Conservation (phyloP, 2,113 vertebrate species). For the Herpailurus yagouaroundi region DNA sequence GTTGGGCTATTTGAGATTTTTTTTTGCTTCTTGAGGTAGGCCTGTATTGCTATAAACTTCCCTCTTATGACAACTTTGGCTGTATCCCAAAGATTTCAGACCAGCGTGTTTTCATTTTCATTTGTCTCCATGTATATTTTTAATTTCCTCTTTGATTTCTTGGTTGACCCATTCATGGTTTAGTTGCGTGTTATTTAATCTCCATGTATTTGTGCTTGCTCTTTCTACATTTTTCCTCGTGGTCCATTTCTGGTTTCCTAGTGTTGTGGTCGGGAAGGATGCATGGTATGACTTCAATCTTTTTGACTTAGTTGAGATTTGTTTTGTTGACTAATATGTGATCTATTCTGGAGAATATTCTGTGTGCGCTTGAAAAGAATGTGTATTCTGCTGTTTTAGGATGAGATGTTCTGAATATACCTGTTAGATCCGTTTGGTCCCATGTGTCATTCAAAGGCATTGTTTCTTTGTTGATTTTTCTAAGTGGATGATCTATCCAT, state of each 20-base stretch:
- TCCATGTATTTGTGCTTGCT: neutral
- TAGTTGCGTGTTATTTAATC: neutral
- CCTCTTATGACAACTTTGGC: neutral
- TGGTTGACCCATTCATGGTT: neutral
- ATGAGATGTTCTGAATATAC: neutral
- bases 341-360: neutral
- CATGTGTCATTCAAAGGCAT: neutral
- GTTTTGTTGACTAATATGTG: neutral
- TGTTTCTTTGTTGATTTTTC: neutral
- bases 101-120: neutral
- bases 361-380: neutral
- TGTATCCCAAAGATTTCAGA: neutral
- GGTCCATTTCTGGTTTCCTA: neutral
- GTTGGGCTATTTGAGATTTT: neutral
- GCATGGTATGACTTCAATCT: neutral
- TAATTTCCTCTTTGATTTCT: neutral
- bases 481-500: neutral
- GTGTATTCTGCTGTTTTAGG: neutral
- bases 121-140: no score
- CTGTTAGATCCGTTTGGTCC: neutral
- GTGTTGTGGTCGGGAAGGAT: neutral
- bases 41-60: neutral
- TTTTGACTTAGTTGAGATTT: neutral
- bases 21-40: neutral
- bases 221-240: neutral